These are phyloP conservation scores for Agelas oroides DNA, from an alignment of 37 sponge, comb jelly and placozoan species.

Conservation along the genomic window DNA sequence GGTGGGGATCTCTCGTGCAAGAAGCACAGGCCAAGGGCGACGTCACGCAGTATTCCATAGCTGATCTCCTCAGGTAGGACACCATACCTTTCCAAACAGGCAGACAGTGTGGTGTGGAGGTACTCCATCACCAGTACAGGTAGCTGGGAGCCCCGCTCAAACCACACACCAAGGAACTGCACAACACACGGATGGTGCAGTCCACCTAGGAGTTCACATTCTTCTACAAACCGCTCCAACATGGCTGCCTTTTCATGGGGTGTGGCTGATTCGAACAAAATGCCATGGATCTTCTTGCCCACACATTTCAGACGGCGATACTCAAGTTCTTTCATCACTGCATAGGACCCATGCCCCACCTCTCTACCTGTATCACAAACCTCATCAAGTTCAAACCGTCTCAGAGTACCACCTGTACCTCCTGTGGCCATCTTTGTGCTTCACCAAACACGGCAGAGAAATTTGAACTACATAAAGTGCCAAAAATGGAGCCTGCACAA, in stretches of 20 bases:
- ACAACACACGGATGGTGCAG: conserved; percentile 37
- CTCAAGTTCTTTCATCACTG: conserved; percentile 26
- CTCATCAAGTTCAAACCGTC: not conserved
- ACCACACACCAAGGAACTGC: conserved; percentile 41
- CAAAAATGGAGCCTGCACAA: too few relatives aligned
- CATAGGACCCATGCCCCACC: conserved; percentile 30
- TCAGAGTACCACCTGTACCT: too few relatives aligned
- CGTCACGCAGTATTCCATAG: conserved; percentile 34
- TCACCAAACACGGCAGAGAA: too few relatives aligned
- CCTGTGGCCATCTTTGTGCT: too few relatives aligned
- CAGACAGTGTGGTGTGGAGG: conserved; percentile 11
- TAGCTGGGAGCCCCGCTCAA: not conserved
- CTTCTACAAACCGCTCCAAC: conserved; percentile 14
- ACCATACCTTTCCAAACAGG: conserved; percentile 11
- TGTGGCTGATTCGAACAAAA: not conserved
- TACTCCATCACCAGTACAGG: conserved; percentile 52
- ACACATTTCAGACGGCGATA: conserved; percentile 32
- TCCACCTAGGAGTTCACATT: conserved; percentile 21
- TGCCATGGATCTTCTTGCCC: conserved; percentile 44
- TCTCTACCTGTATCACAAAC: conserved; percentile 13
- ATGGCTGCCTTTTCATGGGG: not conserved
- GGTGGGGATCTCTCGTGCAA: conserved; percentile 22
- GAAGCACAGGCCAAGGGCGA: conserved; percentile 34
- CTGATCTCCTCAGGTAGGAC: conserved; percentile 5
- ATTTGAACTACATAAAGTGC: too few relatives aligned